A percentile compares a stretch with the other conserved stretches of the same genome.
Evolutionary conservation across 2,113 vertebrate genomes (phyloP).

Genomic region (Nothoprocta pentlandii): DNA sequence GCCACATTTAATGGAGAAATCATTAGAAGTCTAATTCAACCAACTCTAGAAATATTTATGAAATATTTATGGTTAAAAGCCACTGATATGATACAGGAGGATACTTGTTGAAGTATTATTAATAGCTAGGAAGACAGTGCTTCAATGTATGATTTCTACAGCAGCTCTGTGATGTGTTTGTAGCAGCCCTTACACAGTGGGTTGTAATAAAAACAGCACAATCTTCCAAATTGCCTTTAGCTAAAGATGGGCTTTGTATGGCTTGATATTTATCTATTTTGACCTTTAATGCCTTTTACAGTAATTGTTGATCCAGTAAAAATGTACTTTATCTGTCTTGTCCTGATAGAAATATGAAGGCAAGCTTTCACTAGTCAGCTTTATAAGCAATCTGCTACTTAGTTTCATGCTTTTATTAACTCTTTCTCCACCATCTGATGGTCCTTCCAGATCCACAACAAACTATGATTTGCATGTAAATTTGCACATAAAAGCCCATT

Average conservation of each 20-base stretch:
- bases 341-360: slow-evolving; percentile 6
- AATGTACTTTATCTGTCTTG: slow-evolving; percentile 51
- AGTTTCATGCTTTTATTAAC: background rate
- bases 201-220: slow-evolving; percentile 18
- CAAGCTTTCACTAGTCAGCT: background rate
- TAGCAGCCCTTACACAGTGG: slow-evolving; percentile 13
- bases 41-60: slow-evolving; percentile 62
- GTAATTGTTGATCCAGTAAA: slow-evolving; percentile 63
- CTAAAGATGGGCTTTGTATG: slow-evolving; percentile 49
- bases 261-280: slow-evolving; percentile 67
- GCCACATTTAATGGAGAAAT: slow-evolving; percentile 69
- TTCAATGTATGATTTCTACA: slow-evolving; percentile 1
- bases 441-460: background rate
- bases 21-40: slow-evolving; percentile 69
- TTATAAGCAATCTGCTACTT: background rate
- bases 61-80: slow-evolving; percentile 44
- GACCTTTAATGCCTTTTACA: slow-evolving; percentile 67
- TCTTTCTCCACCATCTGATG: background rate
- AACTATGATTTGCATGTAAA: background rate
- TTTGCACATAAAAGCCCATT: background rate
- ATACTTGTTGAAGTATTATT: slow-evolving; percentile 54
- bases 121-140: slow-evolving; percentile 28
- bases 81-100: slow-evolving; percentile 45
- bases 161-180: slow-evolving; percentile 8
- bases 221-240: slow-evolving; percentile 33